Evolutionary conservation across 2,797 vertebrate species (phyloP).

Genomic region (Emys orbicularis): DNA sequence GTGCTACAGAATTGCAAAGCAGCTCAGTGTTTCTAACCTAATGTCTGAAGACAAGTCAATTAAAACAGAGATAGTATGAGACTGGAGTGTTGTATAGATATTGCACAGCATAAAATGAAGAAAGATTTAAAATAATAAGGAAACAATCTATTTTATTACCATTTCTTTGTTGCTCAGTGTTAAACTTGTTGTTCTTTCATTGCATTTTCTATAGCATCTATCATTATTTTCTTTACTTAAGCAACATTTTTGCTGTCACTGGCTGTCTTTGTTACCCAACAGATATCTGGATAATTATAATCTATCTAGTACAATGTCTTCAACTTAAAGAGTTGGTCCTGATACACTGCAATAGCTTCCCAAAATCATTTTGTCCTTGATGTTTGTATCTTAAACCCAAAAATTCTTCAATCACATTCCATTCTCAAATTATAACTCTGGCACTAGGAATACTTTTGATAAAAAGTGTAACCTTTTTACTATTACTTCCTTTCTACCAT

Average conservation of each 20-base stretch:
- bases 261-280: background rate
- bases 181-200: background rate
- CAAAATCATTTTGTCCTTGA: background rate
- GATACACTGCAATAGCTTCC: background rate
- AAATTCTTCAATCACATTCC: background rate
- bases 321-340: background rate
- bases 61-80: background rate
- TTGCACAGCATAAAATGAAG: background rate
- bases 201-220: background rate
- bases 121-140: background rate
- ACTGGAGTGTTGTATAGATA: background rate
- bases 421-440: background rate
- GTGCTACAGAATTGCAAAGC: background rate
- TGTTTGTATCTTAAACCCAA: background rate
- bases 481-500: background rate
- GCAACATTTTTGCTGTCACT: background rate
- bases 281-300: background rate
- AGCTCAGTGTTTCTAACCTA: background rate
- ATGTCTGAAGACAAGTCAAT: background rate
- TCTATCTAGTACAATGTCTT: background rate
- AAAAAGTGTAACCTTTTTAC: background rate
- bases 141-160: background rate
- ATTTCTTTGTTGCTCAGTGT: background rate
- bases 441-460: background rate
- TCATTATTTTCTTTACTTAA: background rate